Percentiles rank a stretch among this genome's conserved stretches.
Conservation (phyloP, 2,797 vertebrate genomes). For the Podargus strigoides region DNA sequence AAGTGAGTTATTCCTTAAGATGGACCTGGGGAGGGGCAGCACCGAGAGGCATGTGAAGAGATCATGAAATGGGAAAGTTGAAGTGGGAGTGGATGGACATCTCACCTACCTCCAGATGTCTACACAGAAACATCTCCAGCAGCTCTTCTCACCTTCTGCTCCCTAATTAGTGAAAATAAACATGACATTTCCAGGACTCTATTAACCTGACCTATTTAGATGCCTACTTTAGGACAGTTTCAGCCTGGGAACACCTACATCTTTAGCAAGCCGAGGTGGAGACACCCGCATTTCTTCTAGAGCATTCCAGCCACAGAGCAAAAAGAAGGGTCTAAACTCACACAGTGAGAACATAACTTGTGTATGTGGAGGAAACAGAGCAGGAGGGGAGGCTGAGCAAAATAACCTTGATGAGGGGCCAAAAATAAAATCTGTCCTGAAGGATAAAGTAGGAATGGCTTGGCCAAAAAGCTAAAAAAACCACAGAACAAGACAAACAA, state of each 20-base stretch:
- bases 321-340: not conserved
- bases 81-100: not conserved
- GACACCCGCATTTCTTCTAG: not conserved
- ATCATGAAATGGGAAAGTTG: not conserved
- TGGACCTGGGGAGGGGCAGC: not conserved
- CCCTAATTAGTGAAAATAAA: not conserved
- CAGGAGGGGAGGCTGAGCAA: not conserved
- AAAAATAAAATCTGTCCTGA: not conserved
- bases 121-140: not conserved
- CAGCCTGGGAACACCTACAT: not conserved
- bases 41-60: accelerated
- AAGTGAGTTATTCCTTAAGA: not conserved
- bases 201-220: not conserved
- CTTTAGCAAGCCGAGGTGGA: not conserved
- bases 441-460: not conserved
- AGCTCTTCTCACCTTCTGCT: not conserved
- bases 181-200: not conserved
- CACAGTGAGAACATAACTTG: not conserved
- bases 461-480: not conserved
- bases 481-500: not conserved
- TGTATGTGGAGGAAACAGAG: not conserved
- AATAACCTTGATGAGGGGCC: not conserved
- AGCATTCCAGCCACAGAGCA: not conserved
- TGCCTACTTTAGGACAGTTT: not conserved
- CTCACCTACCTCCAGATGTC: not conserved